A percentile compares a stretch with the other conserved stretches of the same genome.
phyloP scores from a whole-genome alignment of 1,140 invertebrate species.

The Bombyx mandarina region DNA sequence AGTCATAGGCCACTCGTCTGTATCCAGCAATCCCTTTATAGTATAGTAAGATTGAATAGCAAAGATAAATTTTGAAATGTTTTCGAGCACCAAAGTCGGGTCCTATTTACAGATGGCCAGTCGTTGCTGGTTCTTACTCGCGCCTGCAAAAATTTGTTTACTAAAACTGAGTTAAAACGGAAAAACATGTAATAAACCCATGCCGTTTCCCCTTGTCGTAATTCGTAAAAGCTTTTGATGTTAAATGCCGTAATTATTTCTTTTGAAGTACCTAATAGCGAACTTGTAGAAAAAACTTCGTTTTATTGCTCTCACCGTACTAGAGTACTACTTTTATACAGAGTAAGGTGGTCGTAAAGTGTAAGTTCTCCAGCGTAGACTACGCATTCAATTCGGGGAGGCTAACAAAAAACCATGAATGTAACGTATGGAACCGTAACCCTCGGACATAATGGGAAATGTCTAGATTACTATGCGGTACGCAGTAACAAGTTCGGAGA shows the following conservation, averaged over 20 bases:
- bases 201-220: conserved; percentile 20
- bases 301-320: background rate
- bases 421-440: conserved; percentile 9
- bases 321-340: too few species aligned
- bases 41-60: too few species aligned
- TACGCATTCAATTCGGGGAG: background rate
- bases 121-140: conserved; percentile 6
- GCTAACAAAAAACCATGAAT: conserved; percentile 15
- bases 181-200: conserved; percentile 19
- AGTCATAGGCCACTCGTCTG: too few species aligned
- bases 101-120: background rate
- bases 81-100: too few species aligned
- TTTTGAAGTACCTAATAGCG: conserved; percentile 14
- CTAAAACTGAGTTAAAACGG: conserved; percentile 16
- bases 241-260: conserved; percentile 17
- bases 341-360: background rate
- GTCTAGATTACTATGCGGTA: conserved; percentile 24
- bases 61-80: too few species aligned
- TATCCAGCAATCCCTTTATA: too few species aligned
- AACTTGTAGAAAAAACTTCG: background rate
- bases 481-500: conserved; percentile 30
- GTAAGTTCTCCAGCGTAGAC: background rate
- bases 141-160: conserved; percentile 12
- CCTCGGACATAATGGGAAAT: conserved; percentile 16
- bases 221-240: conserved; percentile 22